Percentiles rank a stretch among this genome's conserved stretches.
Conservation (phyloP, 1,140 invertebrate species). For the Meloidogyne chitwoodi region DNA sequence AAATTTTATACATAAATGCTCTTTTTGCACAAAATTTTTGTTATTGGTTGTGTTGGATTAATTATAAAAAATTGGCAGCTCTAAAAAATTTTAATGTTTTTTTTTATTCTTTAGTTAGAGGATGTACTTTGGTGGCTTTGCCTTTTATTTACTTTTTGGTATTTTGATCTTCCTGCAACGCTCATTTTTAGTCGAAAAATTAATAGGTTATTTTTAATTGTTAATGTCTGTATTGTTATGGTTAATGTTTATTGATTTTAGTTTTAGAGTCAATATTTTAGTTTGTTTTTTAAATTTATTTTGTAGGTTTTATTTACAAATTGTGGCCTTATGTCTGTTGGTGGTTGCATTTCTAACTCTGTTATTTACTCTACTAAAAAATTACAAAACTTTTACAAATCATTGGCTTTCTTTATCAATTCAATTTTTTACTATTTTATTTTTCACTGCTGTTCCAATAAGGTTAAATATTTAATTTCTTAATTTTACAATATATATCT, state of each 20-base stretch:
- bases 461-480: neutral
- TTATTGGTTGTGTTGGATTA: too few species aligned
- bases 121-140: conserved; percentile 31
- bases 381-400: neutral
- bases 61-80: too few species aligned
- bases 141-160: conserved; percentile 18
- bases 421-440: neutral
- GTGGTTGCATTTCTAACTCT: neutral
- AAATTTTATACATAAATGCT: too few species aligned
- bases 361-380: neutral
- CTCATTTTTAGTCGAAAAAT: conserved; percentile 25
- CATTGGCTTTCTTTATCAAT: neutral
- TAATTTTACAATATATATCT: neutral
- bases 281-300: neutral
- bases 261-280: neutral
- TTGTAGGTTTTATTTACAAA: neutral
- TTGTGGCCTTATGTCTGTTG: neutral
- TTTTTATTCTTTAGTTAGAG: conserved; percentile 24
- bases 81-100: too few species aligned
- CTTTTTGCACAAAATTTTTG: too few species aligned
- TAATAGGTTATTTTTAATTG: conserved; percentile 25
- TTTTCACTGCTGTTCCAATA: neutral
- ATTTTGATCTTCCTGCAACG: conserved; percentile 31
- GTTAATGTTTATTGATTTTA: conserved; percentile 12
- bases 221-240: neutral